Evolutionary conservation across 2,797 vertebrate species (phyloP).

Genomic region (Ambastaia sidthimunki): DNA sequence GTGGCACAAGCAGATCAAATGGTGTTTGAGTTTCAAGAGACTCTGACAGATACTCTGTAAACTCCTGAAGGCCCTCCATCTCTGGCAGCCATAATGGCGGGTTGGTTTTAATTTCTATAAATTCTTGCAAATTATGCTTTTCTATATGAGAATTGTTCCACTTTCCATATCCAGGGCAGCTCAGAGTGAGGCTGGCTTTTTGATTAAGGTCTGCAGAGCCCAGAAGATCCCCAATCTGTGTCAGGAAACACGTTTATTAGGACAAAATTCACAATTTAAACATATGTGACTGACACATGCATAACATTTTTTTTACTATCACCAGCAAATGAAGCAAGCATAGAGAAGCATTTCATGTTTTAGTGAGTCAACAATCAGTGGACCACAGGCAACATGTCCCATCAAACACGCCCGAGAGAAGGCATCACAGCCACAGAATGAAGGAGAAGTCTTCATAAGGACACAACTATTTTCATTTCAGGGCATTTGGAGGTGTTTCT

Average conservation of each 20-base stretch:
- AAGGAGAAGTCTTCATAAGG: too few relatives aligned
- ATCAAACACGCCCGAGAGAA: too few relatives aligned
- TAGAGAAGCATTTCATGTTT: too few relatives aligned
- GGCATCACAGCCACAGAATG: too few relatives aligned
- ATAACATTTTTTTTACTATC: too few relatives aligned
- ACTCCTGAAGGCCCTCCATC: conserved; percentile 92
- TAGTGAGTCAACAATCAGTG: too few relatives aligned
- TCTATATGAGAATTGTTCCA: conserved; percentile 73
- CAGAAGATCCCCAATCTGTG: conserved; percentile 82
- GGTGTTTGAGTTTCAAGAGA: conserved; percentile 85
- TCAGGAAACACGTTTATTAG: not conserved
- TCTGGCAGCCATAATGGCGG: conserved; percentile 74
- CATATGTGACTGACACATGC: too few relatives aligned
- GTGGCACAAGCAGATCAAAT: conserved; percentile 90
- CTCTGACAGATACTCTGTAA: conserved; percentile 90
- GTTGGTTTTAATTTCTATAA: conserved; percentile 81
- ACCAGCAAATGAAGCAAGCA: too few relatives aligned
- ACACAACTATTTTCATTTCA: too few relatives aligned
- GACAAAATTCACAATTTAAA: not conserved
- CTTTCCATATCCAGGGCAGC: conserved; percentile 76
- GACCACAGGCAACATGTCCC: too few relatives aligned
- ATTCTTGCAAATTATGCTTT: conserved; percentile 74
- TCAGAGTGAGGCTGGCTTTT: conserved; percentile 79
- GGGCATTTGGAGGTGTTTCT: too few relatives aligned
- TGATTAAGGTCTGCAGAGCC: conserved; percentile 66